Conservation (phyloP, 2,797 vertebrate species). For the Melanotaenia pygmaea region DNA sequence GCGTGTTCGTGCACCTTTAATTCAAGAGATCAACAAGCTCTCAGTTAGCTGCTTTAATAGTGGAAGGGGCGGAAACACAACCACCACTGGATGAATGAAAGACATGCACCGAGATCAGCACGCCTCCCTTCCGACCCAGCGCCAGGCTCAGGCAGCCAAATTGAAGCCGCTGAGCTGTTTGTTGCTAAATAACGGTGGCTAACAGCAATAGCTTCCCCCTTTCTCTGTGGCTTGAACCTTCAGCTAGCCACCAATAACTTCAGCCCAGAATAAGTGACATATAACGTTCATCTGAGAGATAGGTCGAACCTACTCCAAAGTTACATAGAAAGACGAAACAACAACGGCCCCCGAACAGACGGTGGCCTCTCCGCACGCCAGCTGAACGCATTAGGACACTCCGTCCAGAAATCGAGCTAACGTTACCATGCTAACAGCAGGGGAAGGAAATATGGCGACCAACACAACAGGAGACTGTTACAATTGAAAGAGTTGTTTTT, state of each 20-base stretch:
- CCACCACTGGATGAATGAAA: conserved; percentile 43
- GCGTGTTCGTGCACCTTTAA: conserved; percentile 12
- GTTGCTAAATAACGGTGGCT: conserved; percentile 5
- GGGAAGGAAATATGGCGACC: conserved; percentile 92
- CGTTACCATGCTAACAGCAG: conserved; percentile 60
- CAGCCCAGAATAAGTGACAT: conserved; percentile 6
- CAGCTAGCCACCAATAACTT: conserved; percentile 20
- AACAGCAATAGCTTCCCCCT: conserved; percentile 1
- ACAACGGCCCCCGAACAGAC: neutral
- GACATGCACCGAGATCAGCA: conserved; percentile 6
- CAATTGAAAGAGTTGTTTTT: conserved; percentile 26
- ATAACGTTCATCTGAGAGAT: neutral
- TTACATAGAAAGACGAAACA: neutral
- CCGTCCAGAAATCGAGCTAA: conserved; percentile 64
- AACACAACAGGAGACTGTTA: conserved; percentile 82
- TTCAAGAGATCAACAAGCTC: neutral
- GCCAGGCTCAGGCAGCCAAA: neutral
- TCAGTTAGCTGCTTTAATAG: neutral
- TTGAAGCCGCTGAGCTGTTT: conserved; percentile 12
- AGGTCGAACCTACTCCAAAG: neutral
- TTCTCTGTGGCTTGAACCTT: neutral
- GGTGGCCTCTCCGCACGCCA: conserved; percentile 13
- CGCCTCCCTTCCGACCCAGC: neutral
- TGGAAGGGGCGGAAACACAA: conserved; percentile 30
- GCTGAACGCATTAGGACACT: conserved; percentile 49